A percentile compares a stretch with the other conserved stretches of the same genome.
These are phyloP conservation scores for Willowsia nigromaculata DNA, from an alignment of 2,888 invertebrate species.

Conservation along the genomic window DNA sequence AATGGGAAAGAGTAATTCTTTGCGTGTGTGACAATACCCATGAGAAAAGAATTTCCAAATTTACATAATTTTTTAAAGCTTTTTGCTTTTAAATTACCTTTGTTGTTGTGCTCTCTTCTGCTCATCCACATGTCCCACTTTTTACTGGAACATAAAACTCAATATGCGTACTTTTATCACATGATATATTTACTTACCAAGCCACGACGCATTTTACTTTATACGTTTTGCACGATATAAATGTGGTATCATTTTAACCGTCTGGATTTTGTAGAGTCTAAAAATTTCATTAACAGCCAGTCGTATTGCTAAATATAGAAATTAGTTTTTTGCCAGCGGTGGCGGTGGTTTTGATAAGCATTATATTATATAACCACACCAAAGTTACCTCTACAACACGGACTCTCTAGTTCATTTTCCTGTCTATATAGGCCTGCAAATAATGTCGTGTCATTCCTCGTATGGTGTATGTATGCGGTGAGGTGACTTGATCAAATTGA, in stretches of 20 bases:
- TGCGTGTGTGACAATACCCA: not conserved
- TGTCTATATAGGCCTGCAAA: not conserved
- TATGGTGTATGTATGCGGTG: not conserved
- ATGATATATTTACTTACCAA: not conserved
- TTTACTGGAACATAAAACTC: not conserved
- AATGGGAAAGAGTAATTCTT: not conserved
- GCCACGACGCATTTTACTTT: not conserved
- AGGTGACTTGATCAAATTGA: constrained; percentile 9
- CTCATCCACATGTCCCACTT: not conserved
- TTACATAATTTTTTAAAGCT: not conserved
- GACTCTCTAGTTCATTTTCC: not conserved
- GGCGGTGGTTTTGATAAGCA: not conserved
- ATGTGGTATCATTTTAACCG: not conserved
- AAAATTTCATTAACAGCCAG: not conserved
- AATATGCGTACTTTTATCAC: not conserved
- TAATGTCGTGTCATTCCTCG: not conserved
- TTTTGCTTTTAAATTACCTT: not conserved
- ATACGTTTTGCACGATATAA: not conserved
- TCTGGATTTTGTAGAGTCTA: not conserved
- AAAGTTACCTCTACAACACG: not conserved
- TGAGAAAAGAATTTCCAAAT: not conserved
- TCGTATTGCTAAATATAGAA: not conserved
- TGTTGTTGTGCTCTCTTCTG: not conserved
- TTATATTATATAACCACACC: not conserved
- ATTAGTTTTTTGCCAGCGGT: not conserved